Evolutionary conservation across 2,888 invertebrate genomes (phyloP), one percentile per base, ranked within the genome.

Genomic region (Ligdia adustata): DNA sequence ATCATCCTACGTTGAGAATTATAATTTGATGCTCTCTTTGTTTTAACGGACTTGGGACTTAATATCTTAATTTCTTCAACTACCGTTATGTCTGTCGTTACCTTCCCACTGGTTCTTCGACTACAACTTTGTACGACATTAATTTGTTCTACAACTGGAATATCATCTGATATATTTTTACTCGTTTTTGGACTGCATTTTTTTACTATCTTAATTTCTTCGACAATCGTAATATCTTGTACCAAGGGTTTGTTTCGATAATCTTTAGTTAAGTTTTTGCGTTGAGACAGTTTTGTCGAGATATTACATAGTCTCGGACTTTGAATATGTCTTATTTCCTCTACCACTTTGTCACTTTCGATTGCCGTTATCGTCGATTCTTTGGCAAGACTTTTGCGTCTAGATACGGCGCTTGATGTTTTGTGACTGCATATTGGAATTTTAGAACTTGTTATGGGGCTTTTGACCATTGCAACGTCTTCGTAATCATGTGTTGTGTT

Each of bases 21-120:
- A 53, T 11, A 61, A 65, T 37, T 64, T 52, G 32, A 59, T 55
- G 29, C 51, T 60, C 3, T 55, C 34, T 33, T 57, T 65, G n/a
- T n/a, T 1, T 46, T 28, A 6, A 12, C 26, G 28, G 11, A 12
- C 34, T 41, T 3, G n/a, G n/a, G n/a, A n/a, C n/a, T 47, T 0
- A 49, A 41, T 16, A 46, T 43, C 5, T 48, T 45, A 1, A 45
- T 15, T n/a, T 38, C 35, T 2, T 63, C 35, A 1, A 34, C 22
- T 5, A 22, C 7, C 39, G 32, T 51, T 3, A 33, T 6, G 3
- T 43, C 22, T n/a, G n/a, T n/a, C n/a, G n/a, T n/a, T n/a, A n/a
- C n/a, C n/a, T n/a, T n/a, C n/a, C n/a, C n/a, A n/a, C n/a, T n/a
- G n/a, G n/a, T n/a, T n/a, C n/a, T n/a, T n/a, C n/a, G n/a, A n/a